Percentiles rank a stretch among this genome's conserved stretches.
These are phyloP conservation scores for Notiomystis cincta DNA, from an alignment of 2,113 vertebrate genomes.

Conservation along the genomic window DNA sequence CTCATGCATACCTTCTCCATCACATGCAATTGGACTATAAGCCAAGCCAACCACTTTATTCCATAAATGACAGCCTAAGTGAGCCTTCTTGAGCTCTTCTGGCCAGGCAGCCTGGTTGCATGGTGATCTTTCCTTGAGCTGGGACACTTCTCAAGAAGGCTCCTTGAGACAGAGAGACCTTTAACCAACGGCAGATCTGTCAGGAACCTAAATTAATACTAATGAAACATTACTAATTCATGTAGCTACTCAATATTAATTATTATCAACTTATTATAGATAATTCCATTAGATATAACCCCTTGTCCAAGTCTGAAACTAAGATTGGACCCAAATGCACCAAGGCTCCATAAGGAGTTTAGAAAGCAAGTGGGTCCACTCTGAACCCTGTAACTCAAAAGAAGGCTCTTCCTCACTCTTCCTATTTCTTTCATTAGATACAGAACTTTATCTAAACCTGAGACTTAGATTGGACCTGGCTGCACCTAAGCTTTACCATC, in stretches of 20 bases:
- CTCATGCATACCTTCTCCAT: neutral
- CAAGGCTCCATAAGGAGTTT: neutral
- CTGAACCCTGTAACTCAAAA: neutral
- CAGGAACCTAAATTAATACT: neutral
- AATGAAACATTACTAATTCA: conserved; percentile 1
- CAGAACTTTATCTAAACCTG: neutral
- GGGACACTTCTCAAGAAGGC: neutral
- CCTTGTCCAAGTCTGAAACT: neutral
- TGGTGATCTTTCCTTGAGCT: neutral
- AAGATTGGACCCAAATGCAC: neutral
- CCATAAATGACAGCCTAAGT: neutral
- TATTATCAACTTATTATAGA: neutral
- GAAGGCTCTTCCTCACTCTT: neutral
- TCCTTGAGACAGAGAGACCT: neutral
- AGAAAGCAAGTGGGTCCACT: neutral
- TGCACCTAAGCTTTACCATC: neutral
- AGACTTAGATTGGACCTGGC: neutral
- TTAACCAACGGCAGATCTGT: neutral
- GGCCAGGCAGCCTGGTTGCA: neutral
- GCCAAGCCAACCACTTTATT: neutral
- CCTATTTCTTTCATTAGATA: neutral
- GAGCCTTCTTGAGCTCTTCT: neutral
- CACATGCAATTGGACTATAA: neutral
- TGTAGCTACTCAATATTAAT: neutral
- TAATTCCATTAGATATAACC: neutral